These are phyloP conservation scores for Polypedilum pembai DNA, from an alignment of 1,140 invertebrate species.

Conservation along the genomic window DNA sequence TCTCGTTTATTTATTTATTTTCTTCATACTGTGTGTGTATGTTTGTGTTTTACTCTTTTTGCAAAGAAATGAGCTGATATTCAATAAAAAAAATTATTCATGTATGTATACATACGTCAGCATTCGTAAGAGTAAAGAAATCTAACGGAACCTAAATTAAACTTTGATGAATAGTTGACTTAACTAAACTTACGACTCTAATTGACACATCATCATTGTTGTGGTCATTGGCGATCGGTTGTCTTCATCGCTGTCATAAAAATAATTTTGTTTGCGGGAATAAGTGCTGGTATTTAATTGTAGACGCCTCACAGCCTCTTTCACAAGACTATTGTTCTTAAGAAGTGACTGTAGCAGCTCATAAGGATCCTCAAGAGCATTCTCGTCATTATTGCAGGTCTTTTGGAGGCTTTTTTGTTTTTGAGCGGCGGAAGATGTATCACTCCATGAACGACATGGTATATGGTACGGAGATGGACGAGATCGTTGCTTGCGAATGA, in stretches of 20 bases:
- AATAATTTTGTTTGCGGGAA: conserved; percentile 44
- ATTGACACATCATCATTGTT: conserved; percentile 33
- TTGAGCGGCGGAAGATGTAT: conserved; percentile 36
- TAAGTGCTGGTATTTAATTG: conserved; percentile 42
- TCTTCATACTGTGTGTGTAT: neutral
- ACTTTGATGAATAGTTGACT: conserved; percentile 8
- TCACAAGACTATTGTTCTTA: conserved; percentile 58
- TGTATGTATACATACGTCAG: neutral
- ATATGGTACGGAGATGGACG: conserved; percentile 55
- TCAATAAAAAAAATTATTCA: neutral
- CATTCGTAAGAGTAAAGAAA: neutral
- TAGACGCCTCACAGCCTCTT: conserved; percentile 60
- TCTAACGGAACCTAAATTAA: neutral
- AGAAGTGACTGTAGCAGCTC: conserved; percentile 57
- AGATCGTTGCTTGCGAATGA: conserved; percentile 41
- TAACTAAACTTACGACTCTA: conserved; percentile 30
- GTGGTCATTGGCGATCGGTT: conserved; percentile 31
- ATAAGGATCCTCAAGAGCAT: conserved; percentile 53
- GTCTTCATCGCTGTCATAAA: conserved; percentile 49
- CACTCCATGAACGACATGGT: conserved; percentile 48
- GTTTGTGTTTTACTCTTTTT: no score
- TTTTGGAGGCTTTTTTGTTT: conserved; percentile 34
- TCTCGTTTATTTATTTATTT: neutral
- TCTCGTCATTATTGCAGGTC: conserved; percentile 38
- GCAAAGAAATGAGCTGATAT: neutral